Evolutionary conservation across 2,888 invertebrate species (phyloP), one percentile per base, ranked within the genome.

Genomic region (Oxytorus armatus): DNA sequence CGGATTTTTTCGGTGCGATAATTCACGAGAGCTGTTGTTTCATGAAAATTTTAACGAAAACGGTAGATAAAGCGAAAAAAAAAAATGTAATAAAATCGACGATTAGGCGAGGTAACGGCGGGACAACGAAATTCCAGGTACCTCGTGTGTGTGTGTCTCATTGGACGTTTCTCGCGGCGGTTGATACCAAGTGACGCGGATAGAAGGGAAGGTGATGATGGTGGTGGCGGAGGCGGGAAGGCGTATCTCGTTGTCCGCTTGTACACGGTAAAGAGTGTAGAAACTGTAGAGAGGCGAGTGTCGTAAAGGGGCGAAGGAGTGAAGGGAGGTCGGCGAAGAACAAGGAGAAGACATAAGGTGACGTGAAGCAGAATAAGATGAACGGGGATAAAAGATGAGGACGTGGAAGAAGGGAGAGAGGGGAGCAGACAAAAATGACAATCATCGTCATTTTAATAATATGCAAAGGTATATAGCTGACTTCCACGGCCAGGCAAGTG

Each of bases 401-500:
- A 29, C 8, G 44, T 79, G 55, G 63, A 63, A 55, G 76, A 47
- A 59, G 70, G 74, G 75, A 82, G 42, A 69, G 77, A 75, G 80
- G 78, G 81, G 84, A 83, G 83, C 87, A 85, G 85, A 88, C 86
- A 90, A 89, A 91, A 91, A 91, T 91, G 91, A 92, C 91, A 91
- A 92, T 92, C 91, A 92, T 92, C 92, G 91, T 92, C 91, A 91
- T 92, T 92, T 92, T 92, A 90, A 90, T 90, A 89, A 90, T 89
- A 90, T 90, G 90, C 90, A 90, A 89, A 90, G 90, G 89, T 85
- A 87, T 84, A 88, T 84, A 82, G 80, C 77, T 82, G 82, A 70
- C 85, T 87, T 90, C 87, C 86, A 89, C 88, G 89, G 78, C 88
- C 77, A 88, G 89, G 90, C 90, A 92, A 92, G 92, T 92, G 91